Base-by-base conservation (phyloP, 2,113 vertebrate genomes). In the Cyanoderma ruficeps region DNA sequence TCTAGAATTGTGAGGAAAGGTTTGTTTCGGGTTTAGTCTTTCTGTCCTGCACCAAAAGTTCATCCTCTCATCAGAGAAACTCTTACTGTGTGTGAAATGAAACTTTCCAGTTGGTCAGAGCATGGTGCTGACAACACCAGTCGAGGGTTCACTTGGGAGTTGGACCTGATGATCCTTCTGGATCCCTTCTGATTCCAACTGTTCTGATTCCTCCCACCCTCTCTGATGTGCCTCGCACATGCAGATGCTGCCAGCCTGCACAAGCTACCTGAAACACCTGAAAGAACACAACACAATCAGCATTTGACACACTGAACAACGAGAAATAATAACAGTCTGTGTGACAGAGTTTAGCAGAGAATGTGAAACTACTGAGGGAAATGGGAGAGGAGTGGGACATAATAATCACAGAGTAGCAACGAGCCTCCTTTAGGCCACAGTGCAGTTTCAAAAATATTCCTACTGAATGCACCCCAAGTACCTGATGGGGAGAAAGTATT, bases 71-170 rank as follows among this genome's bases (percentile, higher is more conserved):
- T 23, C n/a, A 52, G 41, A 41, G 53, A 84, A 94, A 18, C 7
- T 52, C 44, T 68, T 57, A 7, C 6, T 64, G 13, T 49, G 44
- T 61, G 56, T 68, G 64, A 79, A 70, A 84, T 7, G 33, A 15
- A 46, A 30, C 7, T 28, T 71, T 84, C 9, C 53, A 68, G 37
- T 11, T 52, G 27, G 27, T 44, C 9, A 37, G 63, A 68, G 25
- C 18, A 4, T 15, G 16, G 19, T 39, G 53, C 96, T 97, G 94
- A 82, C 89, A 93, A 94, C 42, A 76, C 83, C 87, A 88, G 75
- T 95, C 15, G 13, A 84, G 81, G 87, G 74, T 50, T 50, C 46
- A 11, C 44, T 52, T 22, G 44, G 10, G 63, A 59, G 14, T 1
- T 86, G 46, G 31, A 28, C 17, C 18, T 28, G 61, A 15, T 31